Evolutionary conservation across 2,797 vertebrate genomes (phyloP).

Genomic region (Meriones psammophilus): DNA sequence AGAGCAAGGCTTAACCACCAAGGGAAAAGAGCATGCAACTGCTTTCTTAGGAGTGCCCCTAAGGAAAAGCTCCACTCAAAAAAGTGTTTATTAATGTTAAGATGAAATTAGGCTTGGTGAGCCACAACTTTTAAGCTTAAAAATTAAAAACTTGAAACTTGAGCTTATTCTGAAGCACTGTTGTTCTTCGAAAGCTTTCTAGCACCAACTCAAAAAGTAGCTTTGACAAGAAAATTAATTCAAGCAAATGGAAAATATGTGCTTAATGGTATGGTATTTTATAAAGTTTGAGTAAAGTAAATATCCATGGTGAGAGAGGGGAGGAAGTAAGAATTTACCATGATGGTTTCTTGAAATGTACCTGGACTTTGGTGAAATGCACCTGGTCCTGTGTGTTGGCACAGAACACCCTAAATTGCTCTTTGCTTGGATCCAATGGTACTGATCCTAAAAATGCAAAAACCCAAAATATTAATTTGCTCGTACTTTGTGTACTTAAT

Average conservation of each 20-base stretch:
- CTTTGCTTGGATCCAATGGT: background rate
- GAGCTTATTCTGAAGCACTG: background rate
- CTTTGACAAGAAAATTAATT: conserved; percentile 27
- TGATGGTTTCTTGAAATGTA: background rate
- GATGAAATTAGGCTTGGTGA: conserved; percentile 55
- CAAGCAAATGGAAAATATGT: background rate
- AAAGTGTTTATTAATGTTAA: conserved; percentile 71
- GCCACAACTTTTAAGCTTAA: conserved; percentile 52
- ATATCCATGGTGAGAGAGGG: background rate
- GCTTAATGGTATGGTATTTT: background rate
- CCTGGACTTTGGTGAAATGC: background rate
- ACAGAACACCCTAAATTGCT: background rate
- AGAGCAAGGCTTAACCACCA: conserved; percentile 48
- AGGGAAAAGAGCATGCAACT: conserved; percentile 3
- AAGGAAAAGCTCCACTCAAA: background rate
- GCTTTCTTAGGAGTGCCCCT: conserved; percentile 39
- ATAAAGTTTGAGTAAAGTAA: background rate
- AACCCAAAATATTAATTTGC: background rate
- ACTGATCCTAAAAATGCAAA: background rate
- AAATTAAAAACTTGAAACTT: conserved; percentile 41
- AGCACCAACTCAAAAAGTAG: background rate
- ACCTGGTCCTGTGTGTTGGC: background rate
- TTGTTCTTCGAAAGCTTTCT: conserved; percentile 30
- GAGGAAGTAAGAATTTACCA: background rate
- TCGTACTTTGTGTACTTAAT: background rate